phyloP scores from a whole-genome alignment of 2,113 vertebrate genomes.

The Megaceryle torquata region DNA sequence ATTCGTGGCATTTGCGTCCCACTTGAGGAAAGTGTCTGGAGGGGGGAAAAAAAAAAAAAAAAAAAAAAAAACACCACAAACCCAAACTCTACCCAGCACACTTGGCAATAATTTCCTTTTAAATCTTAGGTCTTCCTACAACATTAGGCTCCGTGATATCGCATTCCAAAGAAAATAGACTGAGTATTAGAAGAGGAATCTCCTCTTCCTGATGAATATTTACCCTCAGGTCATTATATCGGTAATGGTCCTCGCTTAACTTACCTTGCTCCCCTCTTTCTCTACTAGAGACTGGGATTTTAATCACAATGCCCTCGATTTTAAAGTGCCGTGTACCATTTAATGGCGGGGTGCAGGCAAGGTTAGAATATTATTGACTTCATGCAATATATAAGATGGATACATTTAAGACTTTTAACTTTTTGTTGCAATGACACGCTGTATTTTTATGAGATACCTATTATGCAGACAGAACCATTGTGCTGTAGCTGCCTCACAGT shows the following conservation, averaged over 20 bases:
- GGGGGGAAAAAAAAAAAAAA: background rate
- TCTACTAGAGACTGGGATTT: constrained; percentile 43
- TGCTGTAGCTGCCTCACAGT: constrained; percentile 66
- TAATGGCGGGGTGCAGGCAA: constrained; percentile 46
- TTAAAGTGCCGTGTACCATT: constrained; percentile 51
- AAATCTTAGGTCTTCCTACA: constrained; percentile 8
- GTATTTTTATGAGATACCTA: constrained; percentile 67
- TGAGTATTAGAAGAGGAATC: constrained; percentile 64
- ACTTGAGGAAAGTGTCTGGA: background rate
- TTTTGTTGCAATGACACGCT: constrained; percentile 55
- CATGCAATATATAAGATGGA: constrained; percentile 48
- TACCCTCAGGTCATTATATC: constrained; percentile 70
- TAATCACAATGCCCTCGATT: constrained; percentile 58
- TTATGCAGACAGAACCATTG: constrained; percentile 67
- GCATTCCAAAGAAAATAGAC: constrained; percentile 64
- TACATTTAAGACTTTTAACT: constrained; percentile 63
- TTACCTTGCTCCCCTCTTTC: constrained; percentile 68
- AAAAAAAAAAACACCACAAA: too few relatives aligned
- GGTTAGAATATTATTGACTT: constrained; percentile 66
- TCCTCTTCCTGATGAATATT: constrained; percentile 79
- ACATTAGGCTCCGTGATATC: constrained; percentile 5
- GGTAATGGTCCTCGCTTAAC: constrained; percentile 63
- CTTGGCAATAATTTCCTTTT: constrained; percentile 20
- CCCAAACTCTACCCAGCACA: background rate
- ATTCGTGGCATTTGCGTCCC: background rate